Conservation (phyloP, 2,888 invertebrate genomes). For the Hemaris fuciformis region DNA sequence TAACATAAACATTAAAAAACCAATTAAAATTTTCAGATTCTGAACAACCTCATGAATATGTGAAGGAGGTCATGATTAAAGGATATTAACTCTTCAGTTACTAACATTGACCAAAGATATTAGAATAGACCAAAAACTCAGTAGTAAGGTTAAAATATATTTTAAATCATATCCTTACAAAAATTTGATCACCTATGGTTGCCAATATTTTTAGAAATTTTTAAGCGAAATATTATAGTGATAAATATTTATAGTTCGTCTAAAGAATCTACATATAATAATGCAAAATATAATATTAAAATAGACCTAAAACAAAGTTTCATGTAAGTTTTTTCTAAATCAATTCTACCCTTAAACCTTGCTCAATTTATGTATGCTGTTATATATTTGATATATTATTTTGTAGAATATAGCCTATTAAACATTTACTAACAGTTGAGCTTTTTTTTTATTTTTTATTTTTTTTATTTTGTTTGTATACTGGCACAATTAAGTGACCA, state of each 20-base stretch:
- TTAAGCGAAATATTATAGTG: too few relatives aligned
- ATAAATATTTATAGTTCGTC: too few relatives aligned
- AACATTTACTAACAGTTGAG: slow-evolving; percentile 23
- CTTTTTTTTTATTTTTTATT: slow-evolving; percentile 36
- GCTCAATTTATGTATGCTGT: neutral
- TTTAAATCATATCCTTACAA: too few relatives aligned
- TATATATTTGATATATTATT: slow-evolving; percentile 30
- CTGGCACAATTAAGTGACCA: too few relatives aligned
- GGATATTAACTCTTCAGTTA: slow-evolving; percentile 24
- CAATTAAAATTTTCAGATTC: slow-evolving; percentile 38
- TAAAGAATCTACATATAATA: too few relatives aligned
- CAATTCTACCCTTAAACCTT: neutral
- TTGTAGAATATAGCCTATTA: slow-evolving; percentile 2
- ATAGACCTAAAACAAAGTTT: too few relatives aligned
- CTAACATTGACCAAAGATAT: slow-evolving; percentile 18
- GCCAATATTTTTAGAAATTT: too few relatives aligned
- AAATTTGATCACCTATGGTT: too few relatives aligned
- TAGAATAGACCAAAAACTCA: neutral
- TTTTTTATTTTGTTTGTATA: too few relatives aligned
- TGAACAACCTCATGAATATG: slow-evolving; percentile 49
- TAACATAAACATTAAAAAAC: neutral
- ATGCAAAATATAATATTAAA: too few relatives aligned
- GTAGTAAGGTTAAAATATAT: neutral
- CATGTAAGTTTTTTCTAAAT: too few relatives aligned
- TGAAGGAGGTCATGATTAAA: slow-evolving; percentile 23